phyloP scores from a whole-genome alignment of 1,140 invertebrate genomes.

The Eumaeus atala region DNA sequence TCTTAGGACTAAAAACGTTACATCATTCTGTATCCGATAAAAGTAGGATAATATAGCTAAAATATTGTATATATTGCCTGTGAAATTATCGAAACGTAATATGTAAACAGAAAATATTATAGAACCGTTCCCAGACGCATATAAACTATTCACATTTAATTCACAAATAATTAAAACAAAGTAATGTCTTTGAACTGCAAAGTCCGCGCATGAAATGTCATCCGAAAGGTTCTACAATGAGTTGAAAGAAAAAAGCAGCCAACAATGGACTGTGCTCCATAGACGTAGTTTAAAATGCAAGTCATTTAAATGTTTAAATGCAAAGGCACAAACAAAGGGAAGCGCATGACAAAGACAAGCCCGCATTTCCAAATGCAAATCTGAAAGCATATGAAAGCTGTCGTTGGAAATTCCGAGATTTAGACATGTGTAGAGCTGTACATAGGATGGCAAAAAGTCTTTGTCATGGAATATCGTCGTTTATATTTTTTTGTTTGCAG shows the following conservation, averaged over 20 bases:
- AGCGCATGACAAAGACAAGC: conserved; percentile 3
- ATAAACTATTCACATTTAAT: too few relatives aligned
- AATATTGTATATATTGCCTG: too few relatives aligned
- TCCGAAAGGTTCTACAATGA: background rate
- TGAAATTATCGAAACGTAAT: too few relatives aligned
- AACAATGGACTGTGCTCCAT: background rate
- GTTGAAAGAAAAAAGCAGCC: background rate
- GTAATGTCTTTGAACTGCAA: background rate
- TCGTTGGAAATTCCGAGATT: background rate
- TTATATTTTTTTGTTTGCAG: too few relatives aligned
- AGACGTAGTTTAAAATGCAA: conserved; percentile 11
- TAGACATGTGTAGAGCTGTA: too few relatives aligned
- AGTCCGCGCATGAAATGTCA: background rate
- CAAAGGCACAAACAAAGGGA: conserved; percentile 9
- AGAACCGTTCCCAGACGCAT: too few relatives aligned
- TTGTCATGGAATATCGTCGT: too few relatives aligned
- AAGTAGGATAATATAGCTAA: too few relatives aligned
- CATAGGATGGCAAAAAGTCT: too few relatives aligned
- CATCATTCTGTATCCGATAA: too few relatives aligned
- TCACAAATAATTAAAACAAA: background rate
- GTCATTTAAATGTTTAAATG: conserved; percentile 4
- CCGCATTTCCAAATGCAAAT: conserved; percentile 6
- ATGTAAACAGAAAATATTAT: too few relatives aligned
- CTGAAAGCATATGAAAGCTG: background rate
- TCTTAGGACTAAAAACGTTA: too few relatives aligned